Percentiles rank a stretch among this genome's conserved stretches.
phyloP scores from a whole-genome alignment of 2,113 vertebrate genomes.

The Spea bombifrons region DNA sequence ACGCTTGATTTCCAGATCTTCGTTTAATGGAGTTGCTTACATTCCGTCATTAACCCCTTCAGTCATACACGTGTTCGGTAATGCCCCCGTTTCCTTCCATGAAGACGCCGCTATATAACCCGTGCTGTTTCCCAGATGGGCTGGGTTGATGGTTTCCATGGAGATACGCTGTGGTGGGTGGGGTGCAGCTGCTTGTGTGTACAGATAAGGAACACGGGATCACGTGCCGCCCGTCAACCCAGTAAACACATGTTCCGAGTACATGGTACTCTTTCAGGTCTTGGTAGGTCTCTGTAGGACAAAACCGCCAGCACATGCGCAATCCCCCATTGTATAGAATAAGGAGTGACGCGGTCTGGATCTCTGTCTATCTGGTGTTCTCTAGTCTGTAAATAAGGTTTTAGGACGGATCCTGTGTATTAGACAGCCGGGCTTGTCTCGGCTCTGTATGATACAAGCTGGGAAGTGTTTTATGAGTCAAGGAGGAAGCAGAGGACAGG shows the following conservation, averaged over 20 bases:
- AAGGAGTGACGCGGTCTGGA: too few species aligned
- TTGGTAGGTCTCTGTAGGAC: too few species aligned
- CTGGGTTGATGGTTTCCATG: slow-evolving; percentile 18
- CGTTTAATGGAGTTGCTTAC: too few species aligned
- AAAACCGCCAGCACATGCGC: not conserved
- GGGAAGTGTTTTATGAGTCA: slow-evolving; percentile 16
- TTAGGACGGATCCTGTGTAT: not conserved
- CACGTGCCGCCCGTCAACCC: not conserved
- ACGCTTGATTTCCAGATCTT: too few species aligned
- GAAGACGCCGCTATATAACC: not conserved
- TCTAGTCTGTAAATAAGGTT: not conserved
- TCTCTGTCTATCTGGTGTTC: not conserved
- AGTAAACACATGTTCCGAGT: not conserved
- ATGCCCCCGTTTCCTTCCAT: not conserved
- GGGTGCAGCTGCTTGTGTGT: slow-evolving; percentile 8
- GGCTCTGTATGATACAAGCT: not conserved
- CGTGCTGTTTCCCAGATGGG: slow-evolving; percentile 16
- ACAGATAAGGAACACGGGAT: slow-evolving; percentile 15
- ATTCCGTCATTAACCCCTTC: too few species aligned
- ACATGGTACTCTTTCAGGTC: not conserved
- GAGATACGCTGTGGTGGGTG: slow-evolving; percentile 16
- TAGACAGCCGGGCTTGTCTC: not conserved
- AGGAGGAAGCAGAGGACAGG: slow-evolving; percentile 8
- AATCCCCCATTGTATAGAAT: too few species aligned
- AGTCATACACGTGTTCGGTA: not conserved